Evolutionary conservation across 2,888 invertebrate genomes (phyloP), one percentile per base, ranked within the genome.

Genomic region (Diplolepis rosae): DNA sequence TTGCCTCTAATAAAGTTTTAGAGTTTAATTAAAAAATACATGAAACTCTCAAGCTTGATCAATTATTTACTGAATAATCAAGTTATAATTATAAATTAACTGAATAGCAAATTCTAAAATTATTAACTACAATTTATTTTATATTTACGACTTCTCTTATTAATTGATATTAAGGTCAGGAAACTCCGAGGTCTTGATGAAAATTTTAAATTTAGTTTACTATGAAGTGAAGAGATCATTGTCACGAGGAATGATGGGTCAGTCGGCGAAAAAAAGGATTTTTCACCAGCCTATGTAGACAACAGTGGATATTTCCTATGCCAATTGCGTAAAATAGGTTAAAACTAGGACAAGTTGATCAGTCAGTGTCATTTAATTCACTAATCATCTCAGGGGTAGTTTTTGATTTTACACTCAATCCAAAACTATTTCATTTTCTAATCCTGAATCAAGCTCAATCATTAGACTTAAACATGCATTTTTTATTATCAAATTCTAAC

Each of bases 211-310:
- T 32, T 22, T 11, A 35, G 13, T 35, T 32, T 56, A 7, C 35
- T 39, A 35, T 32, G 61, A 45, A 61, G 45, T 18, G 9, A 18
- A n/a, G 61, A 61, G 61, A 61, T 61, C 61, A 61, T 61, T 61
- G 61, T 61, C 61, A 35, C 30, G 66, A 66, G 48, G 32, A 50
- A 50, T n/a, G 28, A 11, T 50, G 35, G 66, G 66, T 66, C 66
- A 66, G 48, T 66, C 66, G 66, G 66, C 50, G 66, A 45, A 66
- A 66, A 66, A 66, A 66, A 50, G 6, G 22, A 66, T 32, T 66
- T 66, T 50, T 66, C 66, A 66, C 28, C 13, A 66, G 32, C 18
- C 39, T 39, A 24, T 39, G 61, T 35, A 50, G 65, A 65, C 42
- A 66, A 66, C 66, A 66, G 22, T 32, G 28, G 50, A 48, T 66